Base-by-base conservation (phyloP, 2,888 invertebrate genomes). In the Calliopum simillimum region DNA sequence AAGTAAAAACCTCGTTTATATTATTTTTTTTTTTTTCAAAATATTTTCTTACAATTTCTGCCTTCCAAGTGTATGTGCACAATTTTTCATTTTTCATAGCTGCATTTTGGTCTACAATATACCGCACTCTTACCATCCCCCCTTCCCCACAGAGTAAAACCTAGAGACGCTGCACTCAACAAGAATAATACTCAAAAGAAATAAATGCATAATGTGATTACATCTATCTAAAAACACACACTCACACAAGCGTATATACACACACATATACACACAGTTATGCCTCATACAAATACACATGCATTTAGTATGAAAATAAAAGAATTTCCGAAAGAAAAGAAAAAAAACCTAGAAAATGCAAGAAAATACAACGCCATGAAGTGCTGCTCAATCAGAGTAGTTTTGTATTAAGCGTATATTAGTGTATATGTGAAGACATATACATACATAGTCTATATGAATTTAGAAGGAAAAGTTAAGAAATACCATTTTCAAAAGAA, bases 341-440 rank as follows among this genome's bases (percentile, higher is more conserved):
- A 33, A 33, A 33, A n/a, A n/a, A n/a, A n/a, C n/a, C n/a, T n/a
- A n/a, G 33, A 6, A 33, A 33, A 80, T 78, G 79, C 79, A 79
- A 80, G 80, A 79, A 80, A 80, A 79, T 14, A 23, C 19, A 56
- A 56, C 19, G 44, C 19, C 61, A 44, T 33, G 25, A 58, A 58
- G 58, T 58, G 58, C 58, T 58, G 58, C 58, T 58, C 58, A 58
- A 58, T 58, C 58, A 58, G 58, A 33, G 58, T 58, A n/a, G 14
- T 33, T 1, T 8, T 33, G 33, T 8, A 33, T 6, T 33, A 8
- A 33, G 33, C 33, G 33, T 33, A 33, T 33, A 1, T 33, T 33
- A 33, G 33, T 33, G 33, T 33, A 8, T 33, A 33, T 33, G 33
- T 33, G 8, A 2, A 33, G 5, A 33, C 33, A 33, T 33, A 33